Evolutionary conservation across 2,113 vertebrate genomes (phyloP), one percentile per base, ranked within the genome.

Genomic region (Chaetorhynchus papuensis): DNA sequence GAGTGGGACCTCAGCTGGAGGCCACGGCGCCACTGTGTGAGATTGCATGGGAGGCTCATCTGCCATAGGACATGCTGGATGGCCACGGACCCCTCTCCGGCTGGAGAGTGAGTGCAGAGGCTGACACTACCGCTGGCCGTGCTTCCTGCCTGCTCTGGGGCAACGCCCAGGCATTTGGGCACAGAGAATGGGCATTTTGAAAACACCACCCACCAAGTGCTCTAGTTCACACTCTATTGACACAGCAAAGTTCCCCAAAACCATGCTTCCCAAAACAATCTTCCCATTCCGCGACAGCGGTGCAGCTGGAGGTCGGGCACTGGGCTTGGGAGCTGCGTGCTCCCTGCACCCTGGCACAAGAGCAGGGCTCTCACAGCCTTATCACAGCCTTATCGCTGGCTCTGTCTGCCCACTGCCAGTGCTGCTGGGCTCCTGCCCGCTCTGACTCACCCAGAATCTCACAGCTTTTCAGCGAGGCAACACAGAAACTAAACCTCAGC

Each of bases 361-460:
- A 53, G 45, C 15, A n/a, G 56, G 52, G 64, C 57, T 91, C 37
- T 39, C 31, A 3, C 6, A 5, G 75, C 47, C 64, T 75, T 89
- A 86, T 90, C 44, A 0, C 57, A 16, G 13, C 37, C 50, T 63
- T 87, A 89, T 95, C 80, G 0, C 70, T 1, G 0, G 30, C 59
- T 53, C 49, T 72, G 50, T 60, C 90, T 93, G 85, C 66, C 82
- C 12, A 0, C 28, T 6, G 15, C 78, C 70, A 24, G 49, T 0
- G 1, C 64, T 52, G 79, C 92, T 57, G 71, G 88, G 59, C 19
- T 81, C 49, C 74, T 50, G 90, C 83, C 80, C 1, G 1, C 79
- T 78, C 86, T 94, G 95, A 96, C 80, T 95, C 89, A 96, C 3
- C 60, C 66, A 47, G 30, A 70, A 83, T 54, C 79, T 83, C 75